Base-by-base conservation (phyloP, 2,797 vertebrate genomes). In the Cichlasoma orientale region DNA sequence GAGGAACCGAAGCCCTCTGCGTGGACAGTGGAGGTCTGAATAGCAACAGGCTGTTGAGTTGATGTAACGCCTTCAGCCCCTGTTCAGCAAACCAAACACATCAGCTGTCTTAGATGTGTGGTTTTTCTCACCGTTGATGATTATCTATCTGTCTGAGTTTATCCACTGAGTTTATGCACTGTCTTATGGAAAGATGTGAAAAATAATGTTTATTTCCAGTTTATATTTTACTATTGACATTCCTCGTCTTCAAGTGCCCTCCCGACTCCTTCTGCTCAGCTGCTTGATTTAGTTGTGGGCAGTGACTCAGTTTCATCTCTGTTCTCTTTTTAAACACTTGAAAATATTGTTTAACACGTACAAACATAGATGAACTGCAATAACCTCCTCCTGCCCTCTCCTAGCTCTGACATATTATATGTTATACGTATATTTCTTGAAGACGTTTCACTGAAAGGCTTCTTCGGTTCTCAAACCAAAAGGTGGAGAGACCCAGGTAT, bases 201-300 rank as follows among this genome's bases (percentile, higher is more conserved):
- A 44, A 27, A 66, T 47, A 47, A 47, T 27, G 44, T 47, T 44
- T 9, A 38, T 18, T 44, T 63, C 41, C 36, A 25, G 38, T 47
- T 66, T 47, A 44, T 66, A 29, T 56, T 58, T 54, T 59, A 38
- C 13, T 41, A 18, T 61, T 25, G 58, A 5, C 58, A 10, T 61
- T 41, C 36, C 36, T 61, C 9, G 9, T 66, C 7, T 58, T 59
- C 25, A n/a, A 16, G 16, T 3, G 0, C 14, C 7, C 41, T 69
- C 3, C 13, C 33, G 55, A 12, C 44, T 44, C 52, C 25, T 80
- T 9, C 56, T 33, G 54, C 54, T 57, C 52, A 84, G 71, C 72
- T 86, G 47, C 84, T 86, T 47, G 4, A 50, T 68, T 41, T 23
- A 68, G 61, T 44, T 29, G 16, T 68, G 41, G 78, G 19, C 3